Conservation (phyloP, 2,888 invertebrate species). For the Luperina nickerlii region DNA sequence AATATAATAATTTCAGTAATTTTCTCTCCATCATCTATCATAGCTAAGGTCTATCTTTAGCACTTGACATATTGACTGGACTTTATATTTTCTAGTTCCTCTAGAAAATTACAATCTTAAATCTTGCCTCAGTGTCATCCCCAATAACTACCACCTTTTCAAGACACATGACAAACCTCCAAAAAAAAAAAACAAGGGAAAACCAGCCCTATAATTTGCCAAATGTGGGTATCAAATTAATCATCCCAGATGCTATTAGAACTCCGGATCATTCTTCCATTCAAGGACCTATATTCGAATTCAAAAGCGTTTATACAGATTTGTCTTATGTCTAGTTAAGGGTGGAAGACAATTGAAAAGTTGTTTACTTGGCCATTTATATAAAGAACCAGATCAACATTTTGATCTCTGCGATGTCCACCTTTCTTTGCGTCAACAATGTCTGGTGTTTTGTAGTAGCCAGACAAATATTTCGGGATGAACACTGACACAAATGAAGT, state of each 20-base stretch:
- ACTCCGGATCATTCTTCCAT: conserved; percentile 2
- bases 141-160: not conserved
- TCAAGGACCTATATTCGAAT: not conserved
- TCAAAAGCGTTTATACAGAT: conserved; percentile 18
- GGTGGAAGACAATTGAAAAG: not conserved
- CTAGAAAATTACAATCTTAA: not conserved
- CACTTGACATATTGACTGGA: not conserved
- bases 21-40: not conserved
- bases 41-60: not conserved
- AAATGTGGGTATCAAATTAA: conserved; percentile 24
- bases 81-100: not conserved
- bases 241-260: not conserved
- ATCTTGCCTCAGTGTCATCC: not conserved
- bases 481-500: not conserved
- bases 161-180: not conserved
- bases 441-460: not conserved
- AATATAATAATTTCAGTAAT: not conserved
- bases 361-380: conserved; percentile 9
- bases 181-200: not conserved
- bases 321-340: not conserved
- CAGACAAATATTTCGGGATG: not conserved
- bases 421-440: not conserved
- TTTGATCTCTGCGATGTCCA: not conserved
- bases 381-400: not conserved
- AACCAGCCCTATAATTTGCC: not conserved